These are phyloP conservation scores for Danio tinwini DNA, from an alignment of 2,797 vertebrate species.

Conservation along the genomic window DNA sequence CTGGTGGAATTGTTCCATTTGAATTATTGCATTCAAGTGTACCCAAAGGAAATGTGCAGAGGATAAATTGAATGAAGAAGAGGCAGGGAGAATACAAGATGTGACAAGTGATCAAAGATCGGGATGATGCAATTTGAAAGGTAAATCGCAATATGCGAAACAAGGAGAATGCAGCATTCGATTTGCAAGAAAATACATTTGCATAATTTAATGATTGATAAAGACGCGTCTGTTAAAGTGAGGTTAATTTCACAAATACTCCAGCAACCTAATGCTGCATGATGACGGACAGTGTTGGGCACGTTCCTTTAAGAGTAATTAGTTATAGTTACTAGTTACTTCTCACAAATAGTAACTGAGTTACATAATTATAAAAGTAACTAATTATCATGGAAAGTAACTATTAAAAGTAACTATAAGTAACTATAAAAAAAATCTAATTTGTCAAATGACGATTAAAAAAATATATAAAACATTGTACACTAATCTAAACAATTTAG, in stretches of 20 bases:
- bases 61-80: constrained; percentile 30
- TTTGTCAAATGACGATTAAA: too few relatives aligned
- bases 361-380: too few relatives aligned
- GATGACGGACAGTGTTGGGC: too few relatives aligned
- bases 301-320: too few relatives aligned
- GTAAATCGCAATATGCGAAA: constrained; percentile 36
- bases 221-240: constrained; percentile 28
- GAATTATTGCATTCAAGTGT: constrained; percentile 41
- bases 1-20: constrained; percentile 37
- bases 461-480: too few relatives aligned
- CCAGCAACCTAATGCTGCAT: background rate
- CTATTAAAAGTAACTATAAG: too few relatives aligned
- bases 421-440: too few relatives aligned
- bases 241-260: constrained; percentile 25
- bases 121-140: constrained; percentile 47
- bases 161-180: constrained; percentile 2
- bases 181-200: constrained; percentile 23
- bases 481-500: too few relatives aligned
- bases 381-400: too few relatives aligned
- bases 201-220: constrained; percentile 35
- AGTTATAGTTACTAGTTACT: too few relatives aligned
- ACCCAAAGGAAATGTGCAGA: constrained; percentile 27
- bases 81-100: constrained; percentile 25
- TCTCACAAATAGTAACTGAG: too few relatives aligned
- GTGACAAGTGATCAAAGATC: constrained; percentile 38